Percentiles rank a stretch among this genome's conserved stretches.
These are phyloP conservation scores for Augiades crinisus DNA, from an alignment of 2,888 invertebrate genomes.

Conservation along the genomic window DNA sequence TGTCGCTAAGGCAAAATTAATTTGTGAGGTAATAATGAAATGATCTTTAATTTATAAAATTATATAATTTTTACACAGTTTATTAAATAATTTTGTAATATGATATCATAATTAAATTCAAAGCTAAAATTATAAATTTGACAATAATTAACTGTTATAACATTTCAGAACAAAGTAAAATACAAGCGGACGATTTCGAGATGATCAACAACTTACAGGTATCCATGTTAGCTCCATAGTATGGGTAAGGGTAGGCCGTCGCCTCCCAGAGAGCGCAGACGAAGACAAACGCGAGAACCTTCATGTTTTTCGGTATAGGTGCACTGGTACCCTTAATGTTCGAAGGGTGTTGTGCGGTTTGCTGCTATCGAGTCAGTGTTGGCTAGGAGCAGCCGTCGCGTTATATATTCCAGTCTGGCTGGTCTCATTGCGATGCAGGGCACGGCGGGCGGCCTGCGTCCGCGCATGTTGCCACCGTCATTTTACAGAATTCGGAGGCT, in stretches of 20 bases:
- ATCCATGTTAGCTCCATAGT: conserved; percentile 65
- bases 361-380: conserved; percentile 54
- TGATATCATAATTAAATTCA: no score
- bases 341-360: conserved; percentile 52
- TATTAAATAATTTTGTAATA: no score
- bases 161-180: no score
- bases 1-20: no score
- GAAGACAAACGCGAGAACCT: conserved; percentile 48
- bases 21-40: no score
- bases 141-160: no score
- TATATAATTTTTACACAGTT: no score
- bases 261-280: conserved; percentile 55
- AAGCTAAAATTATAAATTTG: no score
- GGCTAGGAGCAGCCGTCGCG: conserved; percentile 43
- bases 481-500: conserved; percentile 58
- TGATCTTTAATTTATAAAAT: no score
- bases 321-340: conserved; percentile 41
- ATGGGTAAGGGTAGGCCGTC: conserved; percentile 62
- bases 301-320: conserved; percentile 42
- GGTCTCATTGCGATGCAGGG: conserved; percentile 67
- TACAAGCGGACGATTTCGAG: neutral
- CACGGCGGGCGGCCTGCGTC: conserved; percentile 55
- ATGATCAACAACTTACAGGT: conserved; percentile 53
- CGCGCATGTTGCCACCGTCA: conserved; percentile 48
- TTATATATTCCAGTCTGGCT: conserved; percentile 66